Evolutionary conservation across 1,140 invertebrate species (phyloP), one percentile per base, ranked within the genome.

Genomic region (Bombyx mori): DNA sequence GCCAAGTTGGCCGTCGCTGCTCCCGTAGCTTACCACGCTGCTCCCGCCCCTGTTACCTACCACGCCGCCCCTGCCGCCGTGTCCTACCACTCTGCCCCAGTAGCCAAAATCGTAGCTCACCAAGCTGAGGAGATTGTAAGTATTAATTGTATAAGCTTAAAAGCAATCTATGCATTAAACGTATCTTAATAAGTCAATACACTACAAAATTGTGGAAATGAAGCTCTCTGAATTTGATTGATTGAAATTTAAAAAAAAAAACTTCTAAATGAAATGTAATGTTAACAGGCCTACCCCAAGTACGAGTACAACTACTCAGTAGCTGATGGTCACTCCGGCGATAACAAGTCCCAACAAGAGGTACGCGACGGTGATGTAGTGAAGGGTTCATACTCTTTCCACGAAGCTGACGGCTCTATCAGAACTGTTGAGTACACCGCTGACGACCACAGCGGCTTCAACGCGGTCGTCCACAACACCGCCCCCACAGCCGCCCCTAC

Each of bases 271-370:
- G 12, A 18, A 18, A 18, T 18, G 12, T 18, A 18, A 18, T 18
- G 12, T 18, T 18, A 8, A 18, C 18, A 61, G 49, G 52, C 56
- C 42, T 44, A 62, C 47, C 60, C 60, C 3, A 50, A 62, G 51
- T 62, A 62, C 47, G 60, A 62, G 52, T 62, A 57, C 60, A 62
- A 54, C 46, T 62, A 62, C 60, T 57, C 60, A 7, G 56, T 62
- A 12, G 56, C 60, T 54, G 60, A 62, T 47, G 42, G 55, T 42
- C 56, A 54, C 45, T 45, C 60, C 43, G 60, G 60, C 44, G 83
- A 88, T 69, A 64, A 79, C 57, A 87, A 88, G 65, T 75, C 71
- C 64, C 86, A 89, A 60, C 76, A 82, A 66, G 86, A 89, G 68
- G 60, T 65, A 51, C 71, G 86, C 52, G 81, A 88, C 56, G 85